Conservation (phyloP, 2,888 invertebrate genomes). For the Drosophila borealis region DNA sequence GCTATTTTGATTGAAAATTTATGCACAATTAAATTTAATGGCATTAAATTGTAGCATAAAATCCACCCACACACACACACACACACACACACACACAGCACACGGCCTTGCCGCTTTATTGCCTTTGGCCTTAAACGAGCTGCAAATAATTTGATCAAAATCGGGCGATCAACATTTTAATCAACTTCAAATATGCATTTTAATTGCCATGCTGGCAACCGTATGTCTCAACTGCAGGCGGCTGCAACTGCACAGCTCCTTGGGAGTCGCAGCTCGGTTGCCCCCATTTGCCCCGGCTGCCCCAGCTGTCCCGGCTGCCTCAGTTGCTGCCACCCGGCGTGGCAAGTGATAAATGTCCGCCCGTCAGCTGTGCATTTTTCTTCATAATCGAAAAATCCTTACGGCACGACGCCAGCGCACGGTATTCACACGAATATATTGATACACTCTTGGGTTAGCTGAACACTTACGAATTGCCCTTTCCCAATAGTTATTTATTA, state of each 20-base stretch:
- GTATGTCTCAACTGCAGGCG: slow-evolving; percentile 1
- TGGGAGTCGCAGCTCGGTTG: slow-evolving; percentile 19
- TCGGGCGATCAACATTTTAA: slow-evolving; percentile 50
- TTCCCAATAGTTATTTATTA: too few relatives aligned
- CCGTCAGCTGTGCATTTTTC: slow-evolving; percentile 72
- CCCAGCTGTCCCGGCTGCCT: not conserved
- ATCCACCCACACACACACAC: slow-evolving; percentile 10
- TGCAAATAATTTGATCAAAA: slow-evolving; percentile 43
- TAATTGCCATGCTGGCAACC: slow-evolving; percentile 31
- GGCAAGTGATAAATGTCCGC: slow-evolving; percentile 67
- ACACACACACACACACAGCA: slow-evolving; percentile 5
- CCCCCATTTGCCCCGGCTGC: slow-evolving; percentile 1
- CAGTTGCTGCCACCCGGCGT: slow-evolving; percentile 31
- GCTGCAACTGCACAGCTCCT: slow-evolving; percentile 15
- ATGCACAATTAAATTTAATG: slow-evolving; percentile 70
- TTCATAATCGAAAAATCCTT: slow-evolving; percentile 73
- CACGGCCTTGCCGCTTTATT: not conserved
- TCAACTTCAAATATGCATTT: slow-evolving; percentile 38
- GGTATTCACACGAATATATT: slow-evolving; percentile 15
- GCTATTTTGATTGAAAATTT: slow-evolving; percentile 58
- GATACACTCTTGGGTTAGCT: slow-evolving; percentile 23
- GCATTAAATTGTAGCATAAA: slow-evolving; percentile 39
- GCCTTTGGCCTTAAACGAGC: slow-evolving; percentile 17
- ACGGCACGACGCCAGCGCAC: slow-evolving; percentile 27
- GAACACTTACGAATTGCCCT: too few relatives aligned